Evolutionary conservation across 2,113 vertebrate species (phyloP).

Genomic region (Tenebrosternarchus preto): DNA sequence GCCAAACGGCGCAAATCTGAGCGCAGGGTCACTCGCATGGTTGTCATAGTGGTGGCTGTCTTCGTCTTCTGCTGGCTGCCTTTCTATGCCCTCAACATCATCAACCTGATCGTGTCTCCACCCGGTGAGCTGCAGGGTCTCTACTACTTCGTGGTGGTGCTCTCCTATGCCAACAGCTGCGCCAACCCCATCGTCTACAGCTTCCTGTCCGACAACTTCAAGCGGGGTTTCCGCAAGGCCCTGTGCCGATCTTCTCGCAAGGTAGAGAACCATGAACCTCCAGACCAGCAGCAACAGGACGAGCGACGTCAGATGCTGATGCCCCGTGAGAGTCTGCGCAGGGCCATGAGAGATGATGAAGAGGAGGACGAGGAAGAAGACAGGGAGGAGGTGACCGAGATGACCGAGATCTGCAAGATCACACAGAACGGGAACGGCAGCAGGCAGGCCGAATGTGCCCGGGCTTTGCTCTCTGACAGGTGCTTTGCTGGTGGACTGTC

Average conservation of each 20-base stretch:
- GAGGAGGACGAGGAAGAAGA: constrained; percentile 68
- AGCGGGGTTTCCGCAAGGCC: constrained; percentile 90
- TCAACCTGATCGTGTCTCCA: constrained; percentile 85
- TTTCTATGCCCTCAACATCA: constrained; percentile 89
- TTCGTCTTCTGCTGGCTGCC: constrained; percentile 96
- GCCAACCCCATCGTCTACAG: constrained; percentile 95
- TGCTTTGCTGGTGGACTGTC: constrained; percentile 43
- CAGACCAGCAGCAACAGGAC: constrained; percentile 63
- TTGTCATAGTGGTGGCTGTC: constrained; percentile 89
- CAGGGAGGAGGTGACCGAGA: constrained; percentile 66
- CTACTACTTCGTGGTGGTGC: constrained; percentile 88
- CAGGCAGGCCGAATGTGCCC: constrained; percentile 58
- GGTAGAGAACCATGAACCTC: constrained; percentile 71
- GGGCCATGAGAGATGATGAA: constrained; percentile 61
- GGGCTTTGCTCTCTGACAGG: constrained; percentile 61
- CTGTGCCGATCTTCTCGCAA: constrained; percentile 82
- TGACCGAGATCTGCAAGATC: constrained; percentile 80
- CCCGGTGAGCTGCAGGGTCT: constrained; percentile 82
- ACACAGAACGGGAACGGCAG: constrained; percentile 76
- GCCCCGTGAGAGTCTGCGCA: constrained; percentile 74
- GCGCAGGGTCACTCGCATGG: constrained; percentile 90
- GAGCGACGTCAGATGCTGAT: constrained; percentile 66
- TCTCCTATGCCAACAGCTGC: constrained; percentile 95
- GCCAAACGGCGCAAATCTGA: constrained; percentile 85
- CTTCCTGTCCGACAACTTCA: constrained; percentile 96